A percentile compares a stretch with the other conserved stretches of the same genome.
Evolutionary conservation across 1,140 invertebrate species (phyloP).

Genomic region (Homalodisca vitripennis): DNA sequence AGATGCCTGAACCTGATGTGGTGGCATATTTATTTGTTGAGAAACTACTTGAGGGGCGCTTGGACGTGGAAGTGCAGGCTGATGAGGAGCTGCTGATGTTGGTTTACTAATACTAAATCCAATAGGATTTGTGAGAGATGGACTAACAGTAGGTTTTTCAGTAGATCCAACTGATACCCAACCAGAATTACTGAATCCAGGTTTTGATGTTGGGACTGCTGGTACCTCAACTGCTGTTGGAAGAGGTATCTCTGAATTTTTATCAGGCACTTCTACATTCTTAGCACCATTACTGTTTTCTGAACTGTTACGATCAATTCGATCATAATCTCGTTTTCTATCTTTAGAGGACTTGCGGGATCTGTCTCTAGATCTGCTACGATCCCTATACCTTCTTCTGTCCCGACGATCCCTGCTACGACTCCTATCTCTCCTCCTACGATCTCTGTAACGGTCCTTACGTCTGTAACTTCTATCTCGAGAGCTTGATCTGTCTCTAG

Average conservation of each 20-base stretch:
- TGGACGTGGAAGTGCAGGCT: too few relatives aligned
- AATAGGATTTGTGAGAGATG: neutral
- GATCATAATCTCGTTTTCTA: conserved; percentile 33
- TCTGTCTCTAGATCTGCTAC: conserved; percentile 45
- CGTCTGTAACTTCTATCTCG: conserved; percentile 46
- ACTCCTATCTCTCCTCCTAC: conserved; percentile 45
- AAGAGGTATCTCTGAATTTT: neutral
- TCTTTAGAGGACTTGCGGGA: conserved; percentile 40
- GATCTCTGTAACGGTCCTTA: conserved; percentile 47
- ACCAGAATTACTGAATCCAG: conserved; percentile 12
- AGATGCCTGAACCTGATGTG: neutral
- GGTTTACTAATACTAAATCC: conserved; percentile 10
- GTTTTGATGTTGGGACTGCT: neutral
- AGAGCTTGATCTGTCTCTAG: conserved; percentile 45
- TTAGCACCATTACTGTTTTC: neutral
- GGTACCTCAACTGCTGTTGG: neutral
- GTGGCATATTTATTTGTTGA: neutral
- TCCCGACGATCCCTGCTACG: conserved; percentile 52
- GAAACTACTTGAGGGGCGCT: neutral
- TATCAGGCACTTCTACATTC: neutral
- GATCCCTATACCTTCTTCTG: conserved; percentile 47
- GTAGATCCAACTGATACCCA: neutral
- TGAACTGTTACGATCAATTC: conserved; percentile 29
- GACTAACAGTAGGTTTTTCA: neutral
- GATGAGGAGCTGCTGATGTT: neutral